Percentiles rank a stretch among this genome's conserved stretches.
phyloP scores from a whole-genome alignment of 2,797 vertebrate genomes.

The Diceros bicornis region DNA sequence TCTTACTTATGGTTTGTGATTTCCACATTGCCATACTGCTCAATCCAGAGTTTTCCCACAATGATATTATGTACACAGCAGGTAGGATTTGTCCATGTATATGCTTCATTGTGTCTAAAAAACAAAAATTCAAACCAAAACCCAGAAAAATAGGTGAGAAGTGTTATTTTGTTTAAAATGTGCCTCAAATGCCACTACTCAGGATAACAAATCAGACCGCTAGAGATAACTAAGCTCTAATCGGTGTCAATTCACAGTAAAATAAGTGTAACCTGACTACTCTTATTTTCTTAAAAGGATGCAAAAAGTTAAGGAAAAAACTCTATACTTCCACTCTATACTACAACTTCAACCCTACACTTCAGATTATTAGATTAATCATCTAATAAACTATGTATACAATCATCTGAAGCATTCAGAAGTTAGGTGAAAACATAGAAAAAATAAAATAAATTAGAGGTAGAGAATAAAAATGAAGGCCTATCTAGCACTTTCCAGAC shows the following conservation, averaged over 20 bases:
- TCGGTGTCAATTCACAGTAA: background rate
- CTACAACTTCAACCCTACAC: too few relatives aligned
- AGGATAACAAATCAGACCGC: background rate
- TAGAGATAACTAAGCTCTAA: background rate
- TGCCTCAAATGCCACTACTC: background rate
- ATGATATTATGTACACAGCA: slow-evolving; percentile 99
- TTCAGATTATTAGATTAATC: too few relatives aligned
- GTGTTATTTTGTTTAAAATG: background rate
- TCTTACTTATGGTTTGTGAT: slow-evolving; percentile 98
- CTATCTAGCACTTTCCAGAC: background rate
- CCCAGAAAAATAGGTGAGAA: background rate
- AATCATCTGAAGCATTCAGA: background rate
- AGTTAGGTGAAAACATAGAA: background rate
- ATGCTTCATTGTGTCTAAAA: slow-evolving; percentile 95
- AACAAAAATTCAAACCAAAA: slow-evolving; percentile 57
- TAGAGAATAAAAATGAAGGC: slow-evolving; percentile 16
- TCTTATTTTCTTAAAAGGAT: background rate
- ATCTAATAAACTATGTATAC: background rate
- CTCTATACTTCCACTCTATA: background rate
- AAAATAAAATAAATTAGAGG: slow-evolving; percentile 6
- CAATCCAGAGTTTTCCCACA: slow-evolving; percentile 99
- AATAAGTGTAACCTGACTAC: background rate
- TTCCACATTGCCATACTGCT: slow-evolving; percentile 98
- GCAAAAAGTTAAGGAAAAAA: background rate
- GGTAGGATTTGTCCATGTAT: slow-evolving; percentile 99